Evolutionary conservation across 2,113 vertebrate genomes (phyloP), one percentile per base, ranked within the genome.

Genomic region (Empidonax traillii): DNA sequence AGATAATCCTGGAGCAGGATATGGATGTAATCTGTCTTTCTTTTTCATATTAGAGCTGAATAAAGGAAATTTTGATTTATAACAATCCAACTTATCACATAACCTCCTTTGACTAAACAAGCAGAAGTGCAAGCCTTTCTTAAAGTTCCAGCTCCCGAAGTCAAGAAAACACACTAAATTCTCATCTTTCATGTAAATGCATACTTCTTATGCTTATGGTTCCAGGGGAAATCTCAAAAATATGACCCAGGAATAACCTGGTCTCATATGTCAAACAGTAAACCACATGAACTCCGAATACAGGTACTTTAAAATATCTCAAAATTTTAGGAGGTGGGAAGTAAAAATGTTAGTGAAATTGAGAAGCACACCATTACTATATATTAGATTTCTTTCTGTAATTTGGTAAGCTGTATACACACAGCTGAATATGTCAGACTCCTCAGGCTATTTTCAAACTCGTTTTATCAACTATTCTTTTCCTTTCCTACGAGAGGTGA

Each of bases 211-310:
- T 43, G 55, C 72, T 83, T 87, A 84, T 25, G 76, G 85, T 95
- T 96, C 78, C 79, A 90, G 83, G 77, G 66, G 41, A 93, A 94
- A 89, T 90, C 94, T 96, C 90, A 87, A 79, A 86, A 90, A 75
- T 74, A 96, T 72, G 65, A 93, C 85, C 90, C 69, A 74, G 77
- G 75, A 92, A 78, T 90, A 95, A 93, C 90, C 82, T 75, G 49
- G 56, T 92, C 89, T 95, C 73, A 0, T 66, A 84, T 78, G 58
- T 85, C 91, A 94, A 67, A 76, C n/a, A 66, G 66, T 41, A 94
- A 92, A 86, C 89, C 86, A 75, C 65, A 71, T 20, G 52, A 91
- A 83, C 52, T 86, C 82, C 56, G 44, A 83, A 56, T 25, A 67
- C 61, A 94, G 82, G 73, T 95, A 89, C 72, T 90, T 80, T 30